Percentiles rank a stretch among this genome's conserved stretches.
These are phyloP conservation scores for Sepiola atlantica DNA, from an alignment of 2,888 invertebrate genomes.

Conservation along the genomic window DNA sequence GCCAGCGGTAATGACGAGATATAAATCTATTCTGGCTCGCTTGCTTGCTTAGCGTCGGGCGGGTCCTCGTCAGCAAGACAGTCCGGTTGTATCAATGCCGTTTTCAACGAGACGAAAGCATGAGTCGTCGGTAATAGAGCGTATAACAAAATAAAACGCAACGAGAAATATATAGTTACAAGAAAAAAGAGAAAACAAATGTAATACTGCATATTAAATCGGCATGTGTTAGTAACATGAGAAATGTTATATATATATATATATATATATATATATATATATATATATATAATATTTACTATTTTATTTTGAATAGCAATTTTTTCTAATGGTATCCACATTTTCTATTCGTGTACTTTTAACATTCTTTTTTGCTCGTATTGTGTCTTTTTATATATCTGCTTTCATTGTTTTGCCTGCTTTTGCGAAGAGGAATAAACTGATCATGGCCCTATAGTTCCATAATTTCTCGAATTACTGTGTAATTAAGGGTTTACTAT, in stretches of 20 bases:
- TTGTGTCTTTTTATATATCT: too few relatives aligned
- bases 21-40: not conserved
- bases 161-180: not conserved
- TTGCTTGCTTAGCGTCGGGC: not conserved
- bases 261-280: not conserved
- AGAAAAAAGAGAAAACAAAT: not conserved
- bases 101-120: not conserved
- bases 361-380: too few relatives aligned
- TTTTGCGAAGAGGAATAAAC: too few relatives aligned
- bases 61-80: not conserved
- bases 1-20: not conserved
- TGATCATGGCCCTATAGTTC: too few relatives aligned
- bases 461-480: not conserved
- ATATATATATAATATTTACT: not conserved
- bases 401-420: too few relatives aligned
- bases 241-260: not conserved
- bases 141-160: not conserved
- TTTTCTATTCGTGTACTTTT: too few relatives aligned
- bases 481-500: too few relatives aligned
- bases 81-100: not conserved
- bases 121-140: conserved; percentile 19
- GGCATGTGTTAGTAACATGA: not conserved
- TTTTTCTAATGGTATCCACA: too few relatives aligned
- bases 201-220: not conserved
- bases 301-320: too few relatives aligned